Conservation (phyloP, 1,140 invertebrate species). For the Sogatella furcifera region DNA sequence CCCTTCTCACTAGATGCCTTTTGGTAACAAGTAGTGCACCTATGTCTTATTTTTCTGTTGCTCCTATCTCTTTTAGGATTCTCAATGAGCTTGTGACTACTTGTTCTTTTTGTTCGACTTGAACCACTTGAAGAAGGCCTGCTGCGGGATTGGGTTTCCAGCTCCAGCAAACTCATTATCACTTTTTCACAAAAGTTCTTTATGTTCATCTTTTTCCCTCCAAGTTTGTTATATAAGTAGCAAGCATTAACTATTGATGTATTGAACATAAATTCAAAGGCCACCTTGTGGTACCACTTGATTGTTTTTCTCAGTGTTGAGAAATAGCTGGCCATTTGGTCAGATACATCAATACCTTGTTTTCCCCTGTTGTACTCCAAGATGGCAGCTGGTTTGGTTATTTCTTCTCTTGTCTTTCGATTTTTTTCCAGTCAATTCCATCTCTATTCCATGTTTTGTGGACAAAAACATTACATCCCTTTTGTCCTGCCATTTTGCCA, state of each 20-base stretch:
- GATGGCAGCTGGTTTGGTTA: conserved; percentile 27
- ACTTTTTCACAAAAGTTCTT: conserved; percentile 8
- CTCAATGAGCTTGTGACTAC: no score
- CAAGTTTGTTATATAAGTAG: conserved; percentile 5
- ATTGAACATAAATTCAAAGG: conserved; percentile 30
- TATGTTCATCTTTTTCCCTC: not conserved
- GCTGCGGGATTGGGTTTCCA: no score
- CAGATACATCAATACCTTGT: conserved; percentile 31
- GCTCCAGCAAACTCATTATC: not conserved
- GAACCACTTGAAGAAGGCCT: no score
- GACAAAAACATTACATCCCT: conserved; percentile 27
- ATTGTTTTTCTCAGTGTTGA: conserved; percentile 30
- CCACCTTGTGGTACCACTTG: conserved; percentile 33
- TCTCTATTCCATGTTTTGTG: conserved; percentile 26
- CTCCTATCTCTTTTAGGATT: no score
- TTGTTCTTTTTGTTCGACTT: no score
- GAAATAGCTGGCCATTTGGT: conserved; percentile 33
- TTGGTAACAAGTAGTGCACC: no score
- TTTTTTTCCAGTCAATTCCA: conserved; percentile 15
- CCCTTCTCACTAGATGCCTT: no score
- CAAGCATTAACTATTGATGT: conserved; percentile 12
- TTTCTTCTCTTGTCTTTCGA: conserved; percentile 20
- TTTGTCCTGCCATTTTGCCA: conserved; percentile 32
- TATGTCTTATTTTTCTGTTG: no score
- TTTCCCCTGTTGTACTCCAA: conserved; percentile 31